Evolutionary conservation across 2,888 invertebrate species (phyloP).

Genomic region (Danaus chrysippus): DNA sequence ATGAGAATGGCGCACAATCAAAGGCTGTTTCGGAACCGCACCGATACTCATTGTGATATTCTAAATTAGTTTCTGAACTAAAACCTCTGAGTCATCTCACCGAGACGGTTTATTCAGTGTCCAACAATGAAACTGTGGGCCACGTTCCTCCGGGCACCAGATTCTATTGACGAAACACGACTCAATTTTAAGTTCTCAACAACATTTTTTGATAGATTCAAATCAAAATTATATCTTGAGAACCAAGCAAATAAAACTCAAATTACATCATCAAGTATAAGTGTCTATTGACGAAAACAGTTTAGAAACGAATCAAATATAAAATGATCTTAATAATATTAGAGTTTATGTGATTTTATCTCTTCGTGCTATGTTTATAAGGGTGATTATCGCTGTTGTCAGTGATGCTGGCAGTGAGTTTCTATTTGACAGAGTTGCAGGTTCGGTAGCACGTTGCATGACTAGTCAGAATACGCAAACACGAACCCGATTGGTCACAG

Average conservation of each 20-base stretch:
- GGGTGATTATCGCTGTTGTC: conserved; percentile 41
- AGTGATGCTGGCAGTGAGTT: conserved; percentile 35
- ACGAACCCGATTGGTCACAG: conserved; percentile 79
- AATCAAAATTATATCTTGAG: conserved; percentile 49
- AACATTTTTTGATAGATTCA: conserved; percentile 41
- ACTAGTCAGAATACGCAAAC: conserved; percentile 74
- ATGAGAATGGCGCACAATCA: conserved; percentile 57
- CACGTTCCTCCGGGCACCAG: conserved; percentile 69
- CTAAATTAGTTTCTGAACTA: conserved; percentile 75
- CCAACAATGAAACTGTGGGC: conserved; percentile 69
- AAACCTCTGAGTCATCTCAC: conserved; percentile 72
- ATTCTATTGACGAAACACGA: conserved; percentile 57
- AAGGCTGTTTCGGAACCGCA: conserved; percentile 71
- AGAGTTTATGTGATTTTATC: conserved; percentile 45
- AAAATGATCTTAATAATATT: conserved; percentile 50
- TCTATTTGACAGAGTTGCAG: conserved; percentile 46
- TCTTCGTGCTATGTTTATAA: conserved; percentile 46
- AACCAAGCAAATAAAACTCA: conserved; percentile 57
- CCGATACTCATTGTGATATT: conserved; percentile 75
- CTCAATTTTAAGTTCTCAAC: conserved; percentile 52
- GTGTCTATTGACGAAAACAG: conserved; percentile 51
- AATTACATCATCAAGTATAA: conserved; percentile 50
- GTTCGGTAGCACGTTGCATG: conserved; percentile 78
- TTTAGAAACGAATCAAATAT: conserved; percentile 43
- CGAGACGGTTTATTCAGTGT: conserved; percentile 68